A percentile compares a stretch with the other conserved stretches of the same genome.
Conservation (phyloP, 1,140 invertebrate species). For the Pseudoatta argentina region DNA sequence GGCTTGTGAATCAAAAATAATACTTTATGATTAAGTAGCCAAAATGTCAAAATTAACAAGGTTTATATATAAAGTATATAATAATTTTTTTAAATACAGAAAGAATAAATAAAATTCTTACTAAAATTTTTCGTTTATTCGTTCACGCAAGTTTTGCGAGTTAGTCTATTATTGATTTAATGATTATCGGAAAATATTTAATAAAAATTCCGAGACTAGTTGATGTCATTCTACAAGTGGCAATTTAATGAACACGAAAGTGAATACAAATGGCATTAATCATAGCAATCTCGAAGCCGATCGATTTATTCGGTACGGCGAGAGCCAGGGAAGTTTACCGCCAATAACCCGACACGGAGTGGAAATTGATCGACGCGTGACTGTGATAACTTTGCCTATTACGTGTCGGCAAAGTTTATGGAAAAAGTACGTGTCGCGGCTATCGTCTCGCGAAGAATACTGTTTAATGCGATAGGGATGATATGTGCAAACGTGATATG, state of each 20-base stretch:
- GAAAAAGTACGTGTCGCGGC: conserved; percentile 62
- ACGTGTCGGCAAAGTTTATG: conserved; percentile 55
- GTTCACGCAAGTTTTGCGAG: neutral
- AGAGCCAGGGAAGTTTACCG: conserved; percentile 53
- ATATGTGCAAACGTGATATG: neutral
- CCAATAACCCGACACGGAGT: conserved; percentile 64
- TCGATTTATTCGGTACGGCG: conserved; percentile 66
- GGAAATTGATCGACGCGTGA: conserved; percentile 72
- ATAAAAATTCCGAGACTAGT: conserved; percentile 32
- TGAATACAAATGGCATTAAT: conserved; percentile 60
- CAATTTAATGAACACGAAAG: conserved; percentile 44
- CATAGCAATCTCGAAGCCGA: conserved; percentile 45
- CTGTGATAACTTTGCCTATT: conserved; percentile 66
- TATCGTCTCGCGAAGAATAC: conserved; percentile 35
- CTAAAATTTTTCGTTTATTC: neutral
- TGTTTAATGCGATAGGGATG: conserved; percentile 5
- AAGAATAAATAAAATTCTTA: neutral
- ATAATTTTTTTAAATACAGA: neutral
- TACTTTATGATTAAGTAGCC: neutral
- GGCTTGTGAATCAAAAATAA: neutral
- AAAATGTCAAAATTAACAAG: neutral
- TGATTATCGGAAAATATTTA: neutral
- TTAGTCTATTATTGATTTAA: neutral
- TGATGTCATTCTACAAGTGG: conserved; percentile 12
- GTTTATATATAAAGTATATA: neutral